Percentiles rank a stretch among this genome's conserved stretches.
These are phyloP conservation scores for Muricea muricata DNA, from an alignment of 92 coral and sea anemone species.

Conservation along the genomic window DNA sequence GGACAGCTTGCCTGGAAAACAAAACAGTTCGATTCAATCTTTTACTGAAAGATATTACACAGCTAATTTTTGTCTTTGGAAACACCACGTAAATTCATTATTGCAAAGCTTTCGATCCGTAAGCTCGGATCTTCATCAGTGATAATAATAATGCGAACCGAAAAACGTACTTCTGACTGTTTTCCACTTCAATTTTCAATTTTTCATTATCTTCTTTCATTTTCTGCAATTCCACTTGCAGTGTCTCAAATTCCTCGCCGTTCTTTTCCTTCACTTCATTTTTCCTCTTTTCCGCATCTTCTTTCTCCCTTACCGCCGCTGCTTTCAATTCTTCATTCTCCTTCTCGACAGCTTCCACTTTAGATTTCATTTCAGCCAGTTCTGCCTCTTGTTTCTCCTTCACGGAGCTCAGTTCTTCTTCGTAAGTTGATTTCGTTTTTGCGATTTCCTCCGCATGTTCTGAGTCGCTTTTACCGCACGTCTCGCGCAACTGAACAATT, in stretches of 20 bases:
- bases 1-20: conserved; percentile 13
- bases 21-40: too few species aligned
- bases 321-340: conserved; percentile 64
- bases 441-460: conserved; percentile 70
- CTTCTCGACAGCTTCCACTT: conserved; percentile 70
- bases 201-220: conserved; percentile 74
- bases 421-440: conserved; percentile 62
- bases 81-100: too few species aligned
- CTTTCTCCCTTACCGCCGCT: conserved; percentile 57
- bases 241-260: conserved; percentile 67
- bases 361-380: conserved; percentile 70
- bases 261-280: conserved; percentile 65
- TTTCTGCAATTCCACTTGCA: conserved; percentile 72
- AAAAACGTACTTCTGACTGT: conserved; percentile 24
- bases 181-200: conserved; percentile 29
- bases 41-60: too few species aligned
- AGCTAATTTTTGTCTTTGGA: too few species aligned
- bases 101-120: too few species aligned
- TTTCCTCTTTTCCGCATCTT: conserved; percentile 64
- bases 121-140: too few species aligned
- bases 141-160: too few species aligned
- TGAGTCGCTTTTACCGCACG: conserved; percentile 62
- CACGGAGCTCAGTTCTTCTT: conserved; percentile 70
- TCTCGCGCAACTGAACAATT: conserved; percentile 44
- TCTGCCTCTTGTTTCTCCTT: conserved; percentile 74